Evolutionary conservation across 2,888 invertebrate genomes (phyloP).

Genomic region (Sinhomidia bicolor): DNA sequence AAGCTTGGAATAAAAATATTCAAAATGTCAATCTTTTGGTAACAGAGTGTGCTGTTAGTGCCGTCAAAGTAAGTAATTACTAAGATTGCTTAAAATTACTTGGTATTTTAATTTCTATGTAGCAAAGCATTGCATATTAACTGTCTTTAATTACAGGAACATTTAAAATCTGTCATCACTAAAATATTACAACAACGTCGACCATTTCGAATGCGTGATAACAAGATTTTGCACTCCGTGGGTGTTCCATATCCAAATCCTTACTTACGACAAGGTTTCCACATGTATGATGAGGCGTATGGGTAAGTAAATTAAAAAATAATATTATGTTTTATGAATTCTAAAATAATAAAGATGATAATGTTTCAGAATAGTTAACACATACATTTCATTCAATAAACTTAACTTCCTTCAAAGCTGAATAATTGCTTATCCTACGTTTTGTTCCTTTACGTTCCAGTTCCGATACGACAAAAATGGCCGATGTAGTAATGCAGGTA

Average conservation of each 20-base stretch:
- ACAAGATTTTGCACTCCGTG: slow-evolving; percentile 68
- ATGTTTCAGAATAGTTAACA: too few relatives aligned
- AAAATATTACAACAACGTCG: slow-evolving; percentile 70
- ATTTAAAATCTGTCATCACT: slow-evolving; percentile 66
- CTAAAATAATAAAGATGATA: not conserved
- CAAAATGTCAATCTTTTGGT: slow-evolving; percentile 66
- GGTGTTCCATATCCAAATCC: slow-evolving; percentile 77
- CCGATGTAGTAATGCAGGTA: slow-evolving; percentile 76
- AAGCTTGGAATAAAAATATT: slow-evolving; percentile 74
- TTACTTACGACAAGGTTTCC: slow-evolving; percentile 73
- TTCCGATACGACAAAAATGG: slow-evolving; percentile 75
- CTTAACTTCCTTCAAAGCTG: too few relatives aligned
- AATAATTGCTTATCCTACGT: too few relatives aligned
- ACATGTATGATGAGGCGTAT: slow-evolving; percentile 72
- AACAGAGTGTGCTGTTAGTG: slow-evolving; percentile 61
- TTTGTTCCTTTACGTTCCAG: too few relatives aligned
- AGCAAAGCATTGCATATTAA: too few relatives aligned
- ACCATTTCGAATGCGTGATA: slow-evolving; percentile 73
- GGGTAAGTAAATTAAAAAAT: slow-evolving; percentile 46
- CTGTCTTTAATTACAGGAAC: slow-evolving; percentile 62
- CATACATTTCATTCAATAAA: too few relatives aligned
- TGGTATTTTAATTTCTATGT: not conserved
- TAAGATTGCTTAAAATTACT: not conserved
- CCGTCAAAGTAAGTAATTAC: slow-evolving; percentile 57
- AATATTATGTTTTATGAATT: too few relatives aligned